phyloP scores from a whole-genome alignment of 2,888 invertebrate genomes.

The Drepana falcataria region DNA sequence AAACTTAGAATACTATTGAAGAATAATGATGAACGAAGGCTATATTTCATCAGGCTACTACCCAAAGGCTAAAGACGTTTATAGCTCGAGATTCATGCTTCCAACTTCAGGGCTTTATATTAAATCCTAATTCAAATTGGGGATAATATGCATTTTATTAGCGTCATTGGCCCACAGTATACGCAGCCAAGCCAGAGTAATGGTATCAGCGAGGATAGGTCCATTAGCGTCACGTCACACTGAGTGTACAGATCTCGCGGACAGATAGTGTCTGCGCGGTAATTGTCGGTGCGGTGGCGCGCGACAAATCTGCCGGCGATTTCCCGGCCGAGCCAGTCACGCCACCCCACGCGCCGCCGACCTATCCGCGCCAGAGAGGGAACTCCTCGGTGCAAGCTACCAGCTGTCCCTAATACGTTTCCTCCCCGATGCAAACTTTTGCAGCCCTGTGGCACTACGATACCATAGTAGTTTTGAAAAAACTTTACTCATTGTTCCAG shows the following conservation, averaged over 20 bases:
- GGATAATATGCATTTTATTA: no score
- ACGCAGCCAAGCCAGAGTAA: no score
- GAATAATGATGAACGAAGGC: no score
- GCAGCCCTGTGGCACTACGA: background rate
- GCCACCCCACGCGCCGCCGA: slow-evolving; percentile 15
- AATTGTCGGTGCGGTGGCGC: slow-evolving; percentile 55
- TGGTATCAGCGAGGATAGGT: background rate
- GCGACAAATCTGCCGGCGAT: slow-evolving; percentile 64
- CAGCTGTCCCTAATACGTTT: background rate
- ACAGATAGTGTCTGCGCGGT: slow-evolving; percentile 37
- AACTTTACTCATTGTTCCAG: no score
- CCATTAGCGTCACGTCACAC: background rate
- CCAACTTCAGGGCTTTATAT: no score
- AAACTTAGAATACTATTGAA: no score
- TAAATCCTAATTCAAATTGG: no score
- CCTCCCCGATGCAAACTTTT: background rate
- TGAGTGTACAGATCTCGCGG: background rate
- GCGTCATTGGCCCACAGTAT: no score
- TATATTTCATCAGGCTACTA: no score
- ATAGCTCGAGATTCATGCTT: no score
- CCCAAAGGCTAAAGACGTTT: no score
- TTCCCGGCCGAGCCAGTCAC: slow-evolving; percentile 48
- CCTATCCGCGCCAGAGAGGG: slow-evolving; percentile 5
- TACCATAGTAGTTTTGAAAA: no score
- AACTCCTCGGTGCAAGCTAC: background rate